Conservation (phyloP, 1,140 invertebrate genomes). For the Drosophila quadrilineata region DNA sequence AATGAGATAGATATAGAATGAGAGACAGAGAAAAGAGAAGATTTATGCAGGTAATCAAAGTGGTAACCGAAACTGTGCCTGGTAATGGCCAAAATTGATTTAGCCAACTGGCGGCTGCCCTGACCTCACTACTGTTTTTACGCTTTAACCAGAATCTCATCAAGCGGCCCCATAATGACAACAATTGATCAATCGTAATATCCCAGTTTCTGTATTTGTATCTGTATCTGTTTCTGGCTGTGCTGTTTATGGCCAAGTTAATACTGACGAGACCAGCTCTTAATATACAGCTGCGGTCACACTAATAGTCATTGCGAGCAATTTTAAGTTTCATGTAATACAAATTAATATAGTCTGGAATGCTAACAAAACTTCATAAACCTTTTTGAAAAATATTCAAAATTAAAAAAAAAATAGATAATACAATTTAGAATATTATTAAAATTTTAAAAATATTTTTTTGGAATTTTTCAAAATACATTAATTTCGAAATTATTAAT, state of each 20-base stretch:
- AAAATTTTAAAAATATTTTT: too few relatives aligned
- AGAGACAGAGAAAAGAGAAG: background rate
- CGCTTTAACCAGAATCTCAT: slow-evolving; percentile 81
- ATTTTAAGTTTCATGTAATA: too few relatives aligned
- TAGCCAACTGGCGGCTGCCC: slow-evolving; percentile 63
- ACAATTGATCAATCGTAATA: slow-evolving; percentile 69
- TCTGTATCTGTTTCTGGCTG: too few relatives aligned
- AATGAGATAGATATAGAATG: slow-evolving; percentile 1
- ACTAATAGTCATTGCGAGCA: too few relatives aligned
- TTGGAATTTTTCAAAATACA: background rate
- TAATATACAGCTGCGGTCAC: too few relatives aligned
- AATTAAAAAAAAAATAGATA: too few relatives aligned
- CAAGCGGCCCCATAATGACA: slow-evolving; percentile 77
- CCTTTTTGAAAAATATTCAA: too few relatives aligned
- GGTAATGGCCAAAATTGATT: slow-evolving; percentile 71
- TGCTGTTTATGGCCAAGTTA: slow-evolving; percentile 32
- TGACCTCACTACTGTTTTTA: slow-evolving; percentile 81
- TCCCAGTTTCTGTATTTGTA: too few relatives aligned
- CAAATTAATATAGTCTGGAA: too few relatives aligned
- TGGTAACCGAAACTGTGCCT: slow-evolving; percentile 23
- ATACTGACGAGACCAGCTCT: slow-evolving; percentile 35
- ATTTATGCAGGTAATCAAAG: slow-evolving; percentile 49
- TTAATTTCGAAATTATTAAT: too few relatives aligned
- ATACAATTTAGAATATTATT: too few relatives aligned
- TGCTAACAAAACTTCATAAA: too few relatives aligned